These are phyloP conservation scores for Leptinotarsa texana DNA, from an alignment of 1,140 invertebrate species.

Conservation along the genomic window DNA sequence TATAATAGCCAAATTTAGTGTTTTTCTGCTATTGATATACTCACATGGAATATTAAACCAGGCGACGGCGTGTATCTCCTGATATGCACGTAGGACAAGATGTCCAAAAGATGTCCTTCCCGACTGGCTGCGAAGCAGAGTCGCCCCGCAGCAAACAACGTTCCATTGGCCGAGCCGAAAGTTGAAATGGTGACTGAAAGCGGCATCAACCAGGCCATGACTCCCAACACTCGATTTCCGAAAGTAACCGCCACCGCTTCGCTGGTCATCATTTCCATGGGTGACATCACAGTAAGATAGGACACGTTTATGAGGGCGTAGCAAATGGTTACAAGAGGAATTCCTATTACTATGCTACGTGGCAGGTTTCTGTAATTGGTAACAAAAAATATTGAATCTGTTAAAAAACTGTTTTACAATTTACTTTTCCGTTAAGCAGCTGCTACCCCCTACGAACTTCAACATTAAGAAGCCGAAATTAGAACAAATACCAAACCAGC, in stretches of 20 bases:
- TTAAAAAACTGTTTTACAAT: background rate
- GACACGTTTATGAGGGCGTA: slow-evolving; percentile 96
- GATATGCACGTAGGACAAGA: slow-evolving; percentile 92
- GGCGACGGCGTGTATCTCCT: slow-evolving; percentile 89
- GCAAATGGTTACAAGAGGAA: slow-evolving; percentile 92
- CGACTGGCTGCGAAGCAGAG: slow-evolving; percentile 93
- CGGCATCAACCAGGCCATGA: slow-evolving; percentile 91
- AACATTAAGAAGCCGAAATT: no score
- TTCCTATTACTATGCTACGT: slow-evolving; percentile 93
- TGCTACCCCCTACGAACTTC: no score
- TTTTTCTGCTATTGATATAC: slow-evolving; percentile 38
- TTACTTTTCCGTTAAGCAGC: background rate
- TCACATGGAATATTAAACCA: slow-evolving; percentile 95
- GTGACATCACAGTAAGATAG: slow-evolving; percentile 95
- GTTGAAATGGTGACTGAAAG: slow-evolving; percentile 94
- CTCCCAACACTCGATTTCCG: slow-evolving; percentile 74
- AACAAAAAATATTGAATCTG: background rate
- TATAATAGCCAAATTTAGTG: no score
- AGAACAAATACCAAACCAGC: no score
- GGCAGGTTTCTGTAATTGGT: slow-evolving; percentile 80
- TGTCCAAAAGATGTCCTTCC: slow-evolving; percentile 90
- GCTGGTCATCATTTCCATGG: slow-evolving; percentile 90
- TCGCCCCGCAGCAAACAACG: slow-evolving; percentile 88
- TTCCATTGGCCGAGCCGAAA: slow-evolving; percentile 96
- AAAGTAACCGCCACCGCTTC: slow-evolving; percentile 96